These are phyloP conservation scores for Gadus macrocephalus DNA, from an alignment of 2,113 vertebrate species.

Conservation along the genomic window DNA sequence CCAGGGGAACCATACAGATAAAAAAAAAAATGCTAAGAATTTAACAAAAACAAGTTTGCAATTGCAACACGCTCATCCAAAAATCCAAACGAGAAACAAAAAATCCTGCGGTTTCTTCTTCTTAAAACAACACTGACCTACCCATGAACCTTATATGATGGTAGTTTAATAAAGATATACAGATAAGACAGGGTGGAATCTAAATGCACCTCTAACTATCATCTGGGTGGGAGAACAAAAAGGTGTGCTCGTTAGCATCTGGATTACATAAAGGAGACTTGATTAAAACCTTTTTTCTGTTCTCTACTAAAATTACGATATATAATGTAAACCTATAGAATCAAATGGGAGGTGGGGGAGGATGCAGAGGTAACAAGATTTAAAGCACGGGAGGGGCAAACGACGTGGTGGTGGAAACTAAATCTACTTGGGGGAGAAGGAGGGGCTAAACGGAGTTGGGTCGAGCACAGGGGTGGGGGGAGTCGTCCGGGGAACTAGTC, in stretches of 20 bases:
- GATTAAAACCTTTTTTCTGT: not conserved
- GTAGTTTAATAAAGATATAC: constrained; percentile 37
- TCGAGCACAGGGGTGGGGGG: constrained; percentile 11
- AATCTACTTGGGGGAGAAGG: not conserved
- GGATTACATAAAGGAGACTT: constrained; percentile 1
- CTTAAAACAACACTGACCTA: constrained; percentile 29
- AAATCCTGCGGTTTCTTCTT: constrained; percentile 21
- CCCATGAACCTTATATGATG: constrained; percentile 32
- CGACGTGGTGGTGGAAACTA: too few relatives aligned
- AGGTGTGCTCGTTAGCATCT: constrained; percentile 2
- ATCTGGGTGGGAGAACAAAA: constrained; percentile 53
- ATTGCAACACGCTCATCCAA: constrained; percentile 39
- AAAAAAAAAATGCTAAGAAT: constrained; percentile 19
- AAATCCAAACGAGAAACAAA: constrained; percentile 8
- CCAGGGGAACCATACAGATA: constrained; percentile 12
- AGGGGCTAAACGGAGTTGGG: constrained; percentile 9
- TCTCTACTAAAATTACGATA: not conserved
- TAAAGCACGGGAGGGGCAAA: too few relatives aligned
- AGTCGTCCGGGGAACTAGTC: constrained; percentile 67
- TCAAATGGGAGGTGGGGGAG: not conserved
- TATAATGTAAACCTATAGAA: constrained; percentile 2
- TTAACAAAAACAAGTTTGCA: constrained; percentile 26
- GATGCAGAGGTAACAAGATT: not conserved
- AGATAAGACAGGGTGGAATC: constrained; percentile 33
- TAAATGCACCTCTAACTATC: constrained; percentile 42